Conservation (phyloP, 2,113 vertebrate species). For the Channa argus region DNA sequence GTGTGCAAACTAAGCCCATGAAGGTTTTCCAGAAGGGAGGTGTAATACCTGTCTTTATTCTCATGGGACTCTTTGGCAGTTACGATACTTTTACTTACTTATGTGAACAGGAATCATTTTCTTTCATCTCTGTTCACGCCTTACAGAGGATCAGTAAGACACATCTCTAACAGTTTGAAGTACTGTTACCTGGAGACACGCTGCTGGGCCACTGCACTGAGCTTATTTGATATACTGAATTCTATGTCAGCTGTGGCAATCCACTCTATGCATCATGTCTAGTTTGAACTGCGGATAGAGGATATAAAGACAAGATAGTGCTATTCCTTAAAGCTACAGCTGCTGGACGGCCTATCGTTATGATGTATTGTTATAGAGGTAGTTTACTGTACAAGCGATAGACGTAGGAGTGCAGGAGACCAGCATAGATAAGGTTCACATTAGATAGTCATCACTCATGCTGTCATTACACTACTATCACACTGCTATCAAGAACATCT, state of each 20-base stretch:
- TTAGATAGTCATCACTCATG: constrained; percentile 34
- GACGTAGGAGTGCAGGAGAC: neutral
- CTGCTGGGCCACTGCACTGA: constrained; percentile 54
- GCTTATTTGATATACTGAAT: constrained; percentile 75
- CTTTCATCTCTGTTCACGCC: constrained; percentile 67
- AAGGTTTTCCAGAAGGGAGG: constrained; percentile 34
- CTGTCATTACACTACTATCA: neutral
- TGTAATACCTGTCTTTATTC: constrained; percentile 52
- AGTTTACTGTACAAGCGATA: constrained; percentile 27
- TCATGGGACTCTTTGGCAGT: constrained; percentile 64
- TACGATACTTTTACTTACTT: constrained; percentile 76
- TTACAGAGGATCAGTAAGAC: constrained; percentile 66
- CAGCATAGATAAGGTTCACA: constrained; percentile 23
- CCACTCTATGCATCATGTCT: constrained; percentile 73
- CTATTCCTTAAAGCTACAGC: constrained; percentile 51
- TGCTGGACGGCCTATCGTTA: constrained; percentile 31
- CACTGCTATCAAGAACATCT: neutral
- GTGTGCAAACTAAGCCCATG: constrained; percentile 34
- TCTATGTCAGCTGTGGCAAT: constrained; percentile 70
- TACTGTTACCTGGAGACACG: constrained; percentile 71
- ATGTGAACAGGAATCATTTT: constrained; percentile 69
- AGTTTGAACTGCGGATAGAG: constrained; percentile 41
- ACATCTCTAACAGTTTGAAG: constrained; percentile 67
- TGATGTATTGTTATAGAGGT: constrained; percentile 43
- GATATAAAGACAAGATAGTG: constrained; percentile 56